Base-by-base conservation (phyloP, 2,888 invertebrate species). In the Drosophila nr. medialis region DNA sequence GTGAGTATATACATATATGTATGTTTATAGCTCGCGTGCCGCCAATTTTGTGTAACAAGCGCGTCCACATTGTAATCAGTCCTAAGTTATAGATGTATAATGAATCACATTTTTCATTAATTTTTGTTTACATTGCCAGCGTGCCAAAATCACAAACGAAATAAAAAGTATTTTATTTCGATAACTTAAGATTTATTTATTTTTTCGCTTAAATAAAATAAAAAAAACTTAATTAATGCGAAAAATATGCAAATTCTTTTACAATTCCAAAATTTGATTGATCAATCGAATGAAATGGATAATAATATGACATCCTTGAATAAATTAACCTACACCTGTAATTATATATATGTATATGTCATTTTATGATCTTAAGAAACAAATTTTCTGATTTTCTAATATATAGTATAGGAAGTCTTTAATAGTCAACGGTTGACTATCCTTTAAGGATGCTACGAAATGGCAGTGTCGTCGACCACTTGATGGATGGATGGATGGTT, bases 11-110 rank as follows among this genome's bases (percentile, higher is more conserved):
- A 6, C 4, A 4, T 40, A n/a, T 11, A n/a, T 42, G 11, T 21
- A 21, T 30, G 1, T 7, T 7, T 62, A 50, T 42, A 56, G 76
- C 27, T 80, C 72, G 85, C 83, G 85, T 85, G 83, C 74, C 67
- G 65, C 30, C 64, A 59, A 72, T 69, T 68, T 67, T 29, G 64
- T 70, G 40, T 50, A 60, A 63, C 69, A 69, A 77, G 36, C 64
- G 68, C 51, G 64, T 56, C 51, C 65, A 36, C 49, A 69, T 51
- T 74, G 64, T 64, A 60, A 71, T 77, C 64, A 49, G 66, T 38
- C 8, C 65, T 32, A 67, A 71, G 29, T 24, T 24, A 24, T 45
- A 24, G n/a, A n/a, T n/a, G n/a, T 45, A 64, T 67, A 64, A 71
- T 77, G 61, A 30, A 59, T 54, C 45, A 64, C 45, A 61, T 61